Percentiles rank a stretch among this genome's conserved stretches.
Evolutionary conservation across 1,140 invertebrate species (phyloP).

Genomic region (Saccostrea cuccullata): DNA sequence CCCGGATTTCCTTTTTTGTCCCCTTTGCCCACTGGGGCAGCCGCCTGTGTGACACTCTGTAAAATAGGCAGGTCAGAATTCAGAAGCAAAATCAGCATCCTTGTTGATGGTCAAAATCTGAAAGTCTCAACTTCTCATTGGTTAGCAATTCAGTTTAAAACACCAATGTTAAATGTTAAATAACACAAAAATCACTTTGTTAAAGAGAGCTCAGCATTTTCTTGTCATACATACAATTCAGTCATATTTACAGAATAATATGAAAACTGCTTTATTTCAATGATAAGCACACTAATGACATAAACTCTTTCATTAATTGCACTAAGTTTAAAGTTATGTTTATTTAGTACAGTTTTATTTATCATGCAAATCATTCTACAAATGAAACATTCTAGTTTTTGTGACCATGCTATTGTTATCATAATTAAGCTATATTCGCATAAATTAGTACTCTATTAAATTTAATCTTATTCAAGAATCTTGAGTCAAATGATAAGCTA

Average conservation of each 20-base stretch:
- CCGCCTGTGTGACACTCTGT: conserved; percentile 66
- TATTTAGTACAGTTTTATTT: too few species aligned
- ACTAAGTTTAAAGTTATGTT: too few species aligned
- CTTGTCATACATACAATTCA: not conserved
- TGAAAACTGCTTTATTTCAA: not conserved
- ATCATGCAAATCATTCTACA: too few species aligned
- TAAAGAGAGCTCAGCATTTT: not conserved
- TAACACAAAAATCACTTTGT: not conserved
- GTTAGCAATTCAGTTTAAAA: not conserved
- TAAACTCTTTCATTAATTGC: too few species aligned
- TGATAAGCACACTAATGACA: not conserved
- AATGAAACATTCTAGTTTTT: too few species aligned
- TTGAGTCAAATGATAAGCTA: not conserved
- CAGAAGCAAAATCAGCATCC: not conserved
- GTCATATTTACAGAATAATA: not conserved
- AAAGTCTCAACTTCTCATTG: not conserved
- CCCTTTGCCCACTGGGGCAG: conserved; percentile 60
- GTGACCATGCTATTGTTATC: too few species aligned
- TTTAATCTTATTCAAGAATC: not conserved
- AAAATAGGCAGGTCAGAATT: conserved; percentile 44
- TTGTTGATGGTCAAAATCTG: not conserved
- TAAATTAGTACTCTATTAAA: too few species aligned
- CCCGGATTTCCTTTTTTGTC: conserved; percentile 71
- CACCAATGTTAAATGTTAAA: not conserved
- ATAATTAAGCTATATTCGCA: too few species aligned